Conservation (phyloP, 2,797 vertebrate species). For the Parambassis ranga region DNA sequence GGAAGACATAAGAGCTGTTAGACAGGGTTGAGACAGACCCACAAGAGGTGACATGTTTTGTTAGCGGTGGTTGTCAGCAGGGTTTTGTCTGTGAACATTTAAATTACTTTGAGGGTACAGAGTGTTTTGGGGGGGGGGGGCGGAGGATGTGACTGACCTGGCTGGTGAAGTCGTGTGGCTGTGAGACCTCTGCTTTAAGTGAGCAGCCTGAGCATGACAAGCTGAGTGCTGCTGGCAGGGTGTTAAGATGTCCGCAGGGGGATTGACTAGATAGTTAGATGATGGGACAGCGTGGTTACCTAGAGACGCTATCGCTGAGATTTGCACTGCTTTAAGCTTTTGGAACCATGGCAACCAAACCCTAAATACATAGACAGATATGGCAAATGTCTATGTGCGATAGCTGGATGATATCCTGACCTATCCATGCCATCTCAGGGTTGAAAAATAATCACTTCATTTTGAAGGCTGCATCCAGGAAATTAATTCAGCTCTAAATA, state of each 20-base stretch:
- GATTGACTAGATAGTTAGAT: constrained; percentile 25
- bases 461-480: neutral
- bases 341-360: constrained; percentile 44
- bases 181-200: constrained; percentile 59
- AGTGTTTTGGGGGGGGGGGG: constrained; percentile 1
- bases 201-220: constrained; percentile 57
- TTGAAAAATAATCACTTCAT: constrained; percentile 4
- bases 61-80: constrained; percentile 7
- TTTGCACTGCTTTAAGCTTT: constrained; percentile 27
- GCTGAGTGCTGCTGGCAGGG: constrained; percentile 64
- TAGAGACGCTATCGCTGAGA: constrained; percentile 40
- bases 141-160: constrained; percentile 18
- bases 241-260: constrained; percentile 44
- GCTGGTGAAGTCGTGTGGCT: constrained; percentile 36
- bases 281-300: constrained; percentile 43
- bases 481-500: neutral
- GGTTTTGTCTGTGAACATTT: constrained; percentile 25
- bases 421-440: constrained; percentile 1
- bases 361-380: constrained; percentile 24
- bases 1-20: constrained; percentile 36
- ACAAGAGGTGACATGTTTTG: constrained; percentile 32
- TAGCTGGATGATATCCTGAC: constrained; percentile 25
- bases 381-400: constrained; percentile 16
- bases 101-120: constrained; percentile 20
- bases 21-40: constrained; percentile 31